Conservation (phyloP, 2,797 vertebrate genomes). For the Takifugu ocellatus region DNA sequence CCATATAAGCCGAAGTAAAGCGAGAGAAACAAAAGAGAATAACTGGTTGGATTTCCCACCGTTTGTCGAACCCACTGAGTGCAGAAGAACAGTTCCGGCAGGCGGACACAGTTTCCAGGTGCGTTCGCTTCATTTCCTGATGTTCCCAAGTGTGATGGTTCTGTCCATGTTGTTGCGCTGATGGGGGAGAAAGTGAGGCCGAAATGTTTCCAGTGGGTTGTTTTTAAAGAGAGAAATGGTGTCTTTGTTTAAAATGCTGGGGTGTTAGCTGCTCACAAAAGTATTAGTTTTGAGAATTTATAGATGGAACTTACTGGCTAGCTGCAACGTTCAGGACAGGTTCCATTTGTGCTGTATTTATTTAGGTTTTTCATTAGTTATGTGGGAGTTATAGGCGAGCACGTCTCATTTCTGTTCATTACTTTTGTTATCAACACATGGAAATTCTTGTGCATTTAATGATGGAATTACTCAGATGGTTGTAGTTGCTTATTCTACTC, state of each 20-base stretch:
- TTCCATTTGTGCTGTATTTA: background rate
- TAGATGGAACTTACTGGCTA: background rate
- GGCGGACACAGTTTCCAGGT: slow-evolving; percentile 31
- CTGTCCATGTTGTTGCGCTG: too few species aligned
- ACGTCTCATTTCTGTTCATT: too few species aligned
- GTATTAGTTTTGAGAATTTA: slow-evolving; percentile 1
- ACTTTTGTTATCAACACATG: too few species aligned
- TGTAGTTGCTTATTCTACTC: too few species aligned
- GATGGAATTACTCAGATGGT: too few species aligned
- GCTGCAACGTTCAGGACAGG: background rate
- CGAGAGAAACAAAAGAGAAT: background rate
- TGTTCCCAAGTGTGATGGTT: background rate
- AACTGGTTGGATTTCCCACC: background rate
- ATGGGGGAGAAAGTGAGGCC: background rate
- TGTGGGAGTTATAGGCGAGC: too few species aligned
- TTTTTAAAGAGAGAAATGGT: too few species aligned
- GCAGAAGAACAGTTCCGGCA: background rate
- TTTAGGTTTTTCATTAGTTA: background rate
- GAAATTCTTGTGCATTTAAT: too few species aligned
- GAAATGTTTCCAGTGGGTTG: too few species aligned
- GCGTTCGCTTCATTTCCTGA: slow-evolving; percentile 9
- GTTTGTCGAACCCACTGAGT: background rate
- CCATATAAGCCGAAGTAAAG: background rate
- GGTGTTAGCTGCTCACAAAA: background rate
- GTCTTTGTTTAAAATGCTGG: background rate